Conservation (phyloP, 92 coral and sea anemone genomes). For the Plumapathes pennacea region DNA sequence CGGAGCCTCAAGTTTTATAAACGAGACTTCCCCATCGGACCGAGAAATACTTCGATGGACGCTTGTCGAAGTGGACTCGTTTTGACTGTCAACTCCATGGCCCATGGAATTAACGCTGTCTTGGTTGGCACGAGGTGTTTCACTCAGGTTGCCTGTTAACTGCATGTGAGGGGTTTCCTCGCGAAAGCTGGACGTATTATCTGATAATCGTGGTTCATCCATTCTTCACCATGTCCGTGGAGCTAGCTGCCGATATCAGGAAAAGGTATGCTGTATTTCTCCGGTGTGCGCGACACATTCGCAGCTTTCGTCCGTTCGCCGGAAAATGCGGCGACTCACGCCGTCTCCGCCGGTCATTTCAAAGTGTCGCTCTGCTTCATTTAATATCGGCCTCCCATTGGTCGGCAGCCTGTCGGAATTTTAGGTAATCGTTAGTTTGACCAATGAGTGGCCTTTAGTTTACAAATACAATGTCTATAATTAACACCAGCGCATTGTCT, state of each 20-base stretch:
- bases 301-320: constrained; percentile 42
- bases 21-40: too few species aligned
- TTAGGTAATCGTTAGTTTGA: constrained; percentile 45
- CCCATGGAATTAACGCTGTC: too few species aligned
- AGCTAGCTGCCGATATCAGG: neutral
- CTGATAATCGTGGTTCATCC: too few species aligned
- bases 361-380: constrained; percentile 47
- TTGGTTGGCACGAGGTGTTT: too few species aligned
- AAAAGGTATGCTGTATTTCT: constrained; percentile 5
- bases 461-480: constrained; percentile 43
- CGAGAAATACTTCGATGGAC: too few species aligned
- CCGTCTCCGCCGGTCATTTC: constrained; percentile 74
- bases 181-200: too few species aligned
- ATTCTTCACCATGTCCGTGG: too few species aligned
- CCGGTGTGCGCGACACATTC: constrained; percentile 44
- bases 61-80: too few species aligned
- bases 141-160: too few species aligned
- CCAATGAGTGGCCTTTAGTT: constrained; percentile 53
- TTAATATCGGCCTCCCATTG: constrained; percentile 54
- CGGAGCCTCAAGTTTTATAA: too few species aligned
- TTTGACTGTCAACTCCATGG: too few species aligned
- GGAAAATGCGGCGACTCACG: constrained; percentile 67
- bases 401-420: constrained; percentile 81
- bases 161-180: too few species aligned
- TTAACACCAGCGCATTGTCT: constrained; percentile 58